These are phyloP conservation scores for Apamea crenata DNA, from an alignment of 2,888 invertebrate genomes.

Conservation along the genomic window DNA sequence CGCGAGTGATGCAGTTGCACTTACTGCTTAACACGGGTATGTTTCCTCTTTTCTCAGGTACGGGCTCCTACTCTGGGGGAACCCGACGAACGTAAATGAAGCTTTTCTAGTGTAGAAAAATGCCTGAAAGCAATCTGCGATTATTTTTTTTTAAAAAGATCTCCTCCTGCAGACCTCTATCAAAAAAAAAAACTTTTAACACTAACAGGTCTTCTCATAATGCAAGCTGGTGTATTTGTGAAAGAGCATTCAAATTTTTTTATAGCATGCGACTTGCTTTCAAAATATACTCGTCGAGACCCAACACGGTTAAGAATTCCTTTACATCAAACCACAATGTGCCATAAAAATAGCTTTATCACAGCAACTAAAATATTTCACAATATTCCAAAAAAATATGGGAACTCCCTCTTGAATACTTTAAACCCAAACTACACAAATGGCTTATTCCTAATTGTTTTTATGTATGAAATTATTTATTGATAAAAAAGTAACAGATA, in stretches of 20 bases:
- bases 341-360: background rate
- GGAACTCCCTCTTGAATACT: background rate
- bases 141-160: no score
- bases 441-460: slow-evolving; percentile 1
- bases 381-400: background rate
- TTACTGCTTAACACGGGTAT: no score
- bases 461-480: background rate
- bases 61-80: no score
- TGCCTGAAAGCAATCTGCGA: no score
- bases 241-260: background rate
- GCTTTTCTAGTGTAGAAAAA: no score
- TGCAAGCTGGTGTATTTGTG: background rate
- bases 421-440: background rate
- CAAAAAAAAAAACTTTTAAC: no score
- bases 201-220: background rate
- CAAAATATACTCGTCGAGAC: background rate
- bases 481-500: background rate
- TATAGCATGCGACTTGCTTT: background rate
- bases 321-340: background rate
- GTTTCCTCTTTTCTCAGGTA: no score
- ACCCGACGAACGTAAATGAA: no score
- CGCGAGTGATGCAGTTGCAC: no score
- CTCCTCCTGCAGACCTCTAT: no score
- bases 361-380: background rate
- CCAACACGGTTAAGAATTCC: background rate